These are phyloP conservation scores for Morelia viridis DNA, from an alignment of 2,797 vertebrate genomes.

Conservation along the genomic window DNA sequence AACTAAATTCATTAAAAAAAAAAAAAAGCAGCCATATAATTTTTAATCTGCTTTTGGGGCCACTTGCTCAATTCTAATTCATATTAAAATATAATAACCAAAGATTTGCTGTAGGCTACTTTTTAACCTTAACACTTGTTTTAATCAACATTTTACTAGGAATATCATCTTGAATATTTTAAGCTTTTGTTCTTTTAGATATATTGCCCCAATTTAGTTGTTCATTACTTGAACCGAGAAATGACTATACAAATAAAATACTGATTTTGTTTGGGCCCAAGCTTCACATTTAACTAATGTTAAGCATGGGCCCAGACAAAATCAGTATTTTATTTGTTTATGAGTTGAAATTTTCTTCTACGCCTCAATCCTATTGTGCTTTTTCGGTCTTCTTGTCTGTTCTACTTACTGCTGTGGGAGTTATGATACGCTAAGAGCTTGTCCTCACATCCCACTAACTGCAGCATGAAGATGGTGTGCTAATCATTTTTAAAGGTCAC, in stretches of 20 bases:
- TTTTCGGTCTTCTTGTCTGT: not conserved
- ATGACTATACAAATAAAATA: conserved; percentile 4
- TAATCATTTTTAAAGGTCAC: too few relatives aligned
- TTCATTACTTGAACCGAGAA: conserved; percentile 17
- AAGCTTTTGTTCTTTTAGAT: not conserved
- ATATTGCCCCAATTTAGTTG: conserved; percentile 1
- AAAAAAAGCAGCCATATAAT: not conserved
- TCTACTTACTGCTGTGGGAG: not conserved
- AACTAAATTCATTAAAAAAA: not conserved
- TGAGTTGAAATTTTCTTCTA: not conserved
- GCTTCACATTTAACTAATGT: not conserved
- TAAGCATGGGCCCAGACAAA: not conserved
- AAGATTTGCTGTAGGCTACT: not conserved
- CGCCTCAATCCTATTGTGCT: not conserved
- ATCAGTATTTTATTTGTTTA: not conserved
- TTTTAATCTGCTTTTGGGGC: conserved; percentile 11
- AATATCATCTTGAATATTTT: not conserved
- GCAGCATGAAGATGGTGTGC: not conserved
- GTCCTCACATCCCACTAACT: not conserved
- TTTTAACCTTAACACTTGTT: not conserved
- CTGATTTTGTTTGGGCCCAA: not conserved
- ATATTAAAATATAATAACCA: conserved; percentile 1
- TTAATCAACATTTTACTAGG: not conserved
- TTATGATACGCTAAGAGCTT: not conserved
- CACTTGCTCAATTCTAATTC: not conserved